Evolutionary conservation across 1,140 invertebrate species (phyloP).

Genomic region (Myzus persicae): DNA sequence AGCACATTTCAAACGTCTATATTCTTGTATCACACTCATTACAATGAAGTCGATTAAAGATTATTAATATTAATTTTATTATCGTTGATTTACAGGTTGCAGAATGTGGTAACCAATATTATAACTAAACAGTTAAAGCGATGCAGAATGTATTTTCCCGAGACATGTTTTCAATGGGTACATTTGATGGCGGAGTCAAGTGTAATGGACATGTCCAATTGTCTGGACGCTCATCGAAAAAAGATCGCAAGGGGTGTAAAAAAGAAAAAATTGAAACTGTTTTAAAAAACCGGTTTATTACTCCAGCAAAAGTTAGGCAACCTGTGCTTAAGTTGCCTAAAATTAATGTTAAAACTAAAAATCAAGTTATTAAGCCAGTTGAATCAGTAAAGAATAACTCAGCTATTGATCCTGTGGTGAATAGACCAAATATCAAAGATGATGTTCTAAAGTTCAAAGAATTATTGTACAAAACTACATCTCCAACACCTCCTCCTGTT

Average conservation of each 20-base stretch:
- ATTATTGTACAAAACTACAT: not conserved
- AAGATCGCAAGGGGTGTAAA: constrained; percentile 67
- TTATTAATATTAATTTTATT: not conserved
- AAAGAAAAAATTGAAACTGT: constrained; percentile 65
- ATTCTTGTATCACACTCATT: not conserved
- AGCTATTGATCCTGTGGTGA: not conserved
- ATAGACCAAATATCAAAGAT: constrained; percentile 32
- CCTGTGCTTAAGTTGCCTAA: constrained; percentile 48
- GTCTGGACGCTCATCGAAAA: constrained; percentile 67
- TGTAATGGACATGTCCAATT: constrained; percentile 68
- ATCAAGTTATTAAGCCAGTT: constrained; percentile 59
- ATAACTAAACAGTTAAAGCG: constrained; percentile 53
- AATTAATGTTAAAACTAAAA: constrained; percentile 50
- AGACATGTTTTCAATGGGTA: constrained; percentile 61
- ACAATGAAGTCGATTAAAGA: not conserved
- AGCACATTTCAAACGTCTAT: not conserved
- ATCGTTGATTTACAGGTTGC: not conserved
- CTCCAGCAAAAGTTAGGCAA: constrained; percentile 61
- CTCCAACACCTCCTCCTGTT: constrained; percentile 6
- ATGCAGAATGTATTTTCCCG: constrained; percentile 62
- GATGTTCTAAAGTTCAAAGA: constrained; percentile 5
- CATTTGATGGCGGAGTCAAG: constrained; percentile 66
- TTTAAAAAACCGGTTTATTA: constrained; percentile 63
- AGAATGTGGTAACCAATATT: constrained; percentile 24
- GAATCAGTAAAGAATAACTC: not conserved